These are phyloP conservation scores for Euzetes globulus DNA, from an alignment of 2,888 invertebrate genomes.

Conservation along the genomic window DNA sequence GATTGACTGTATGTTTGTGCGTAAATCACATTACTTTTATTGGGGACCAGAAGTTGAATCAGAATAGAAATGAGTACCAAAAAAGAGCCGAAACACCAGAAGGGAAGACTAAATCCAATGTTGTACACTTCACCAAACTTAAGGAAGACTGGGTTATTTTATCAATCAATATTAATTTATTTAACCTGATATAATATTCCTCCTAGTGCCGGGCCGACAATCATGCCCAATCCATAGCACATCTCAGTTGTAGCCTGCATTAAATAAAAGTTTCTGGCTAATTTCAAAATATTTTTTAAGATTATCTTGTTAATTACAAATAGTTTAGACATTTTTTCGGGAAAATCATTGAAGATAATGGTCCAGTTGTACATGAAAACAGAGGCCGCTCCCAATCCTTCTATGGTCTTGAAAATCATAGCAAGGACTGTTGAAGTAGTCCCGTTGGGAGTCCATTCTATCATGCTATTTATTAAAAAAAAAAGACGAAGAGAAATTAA, in stretches of 20 bases:
- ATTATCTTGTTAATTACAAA: conserved; percentile 9
- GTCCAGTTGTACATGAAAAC: background rate
- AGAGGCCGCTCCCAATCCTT: background rate
- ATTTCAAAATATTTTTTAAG: background rate
- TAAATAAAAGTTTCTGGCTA: conserved; percentile 6
- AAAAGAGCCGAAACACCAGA: background rate
- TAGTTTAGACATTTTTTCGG: background rate
- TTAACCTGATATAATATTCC: background rate
- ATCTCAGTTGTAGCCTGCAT: background rate
- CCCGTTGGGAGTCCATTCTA: background rate
- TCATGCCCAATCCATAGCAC: conserved; percentile 3
- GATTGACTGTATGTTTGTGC: no score
- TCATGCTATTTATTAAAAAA: background rate
- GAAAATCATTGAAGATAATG: background rate
- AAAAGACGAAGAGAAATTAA: background rate
- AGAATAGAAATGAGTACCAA: background rate
- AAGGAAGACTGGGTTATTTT: background rate
- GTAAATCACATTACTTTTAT: background rate
- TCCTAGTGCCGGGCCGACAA: background rate
- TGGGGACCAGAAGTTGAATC: background rate
- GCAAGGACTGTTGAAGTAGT: background rate
- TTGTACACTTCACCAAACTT: background rate
- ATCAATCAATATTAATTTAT: background rate
- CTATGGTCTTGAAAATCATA: background rate
- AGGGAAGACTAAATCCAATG: background rate